phyloP scores from a whole-genome alignment of 2,797 vertebrate genomes.

The Jordanella pulchra region DNA sequence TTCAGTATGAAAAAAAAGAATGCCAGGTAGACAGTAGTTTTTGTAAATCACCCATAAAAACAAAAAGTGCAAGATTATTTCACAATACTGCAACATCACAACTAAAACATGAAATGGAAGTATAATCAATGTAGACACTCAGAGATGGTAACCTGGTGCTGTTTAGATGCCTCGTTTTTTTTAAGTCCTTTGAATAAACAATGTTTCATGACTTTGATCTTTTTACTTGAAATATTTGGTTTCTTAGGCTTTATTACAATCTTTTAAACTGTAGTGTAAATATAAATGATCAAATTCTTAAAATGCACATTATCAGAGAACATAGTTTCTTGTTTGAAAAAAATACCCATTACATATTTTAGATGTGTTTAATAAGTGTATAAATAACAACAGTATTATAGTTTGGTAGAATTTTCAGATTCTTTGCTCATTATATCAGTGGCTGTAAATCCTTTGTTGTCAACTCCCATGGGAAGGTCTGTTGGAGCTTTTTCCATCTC shows the following conservation, averaged over 20 bases:
- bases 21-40: constrained; percentile 9
- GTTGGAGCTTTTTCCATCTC: constrained; percentile 49
- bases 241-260: background rate
- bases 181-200: background rate
- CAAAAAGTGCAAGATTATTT: constrained; percentile 18
- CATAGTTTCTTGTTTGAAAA: constrained; percentile 2
- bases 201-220: constrained; percentile 7
- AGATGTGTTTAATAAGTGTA: background rate
- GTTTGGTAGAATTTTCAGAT: constrained; percentile 60
- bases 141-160: background rate
- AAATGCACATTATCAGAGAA: constrained; percentile 14
- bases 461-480: constrained; percentile 46
- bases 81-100: background rate
- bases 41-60: constrained; percentile 1
- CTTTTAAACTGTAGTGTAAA: background rate
- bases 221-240: background rate
- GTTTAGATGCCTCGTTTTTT: background rate
- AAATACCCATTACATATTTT: constrained; percentile 3
- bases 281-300: background rate
- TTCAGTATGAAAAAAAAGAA: constrained; percentile 5
- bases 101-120: constrained; percentile 14
- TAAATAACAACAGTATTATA: constrained; percentile 54
- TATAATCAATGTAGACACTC: background rate
- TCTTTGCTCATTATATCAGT: constrained; percentile 47
- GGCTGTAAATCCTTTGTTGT: constrained; percentile 60